Base-by-base conservation (phyloP, 2,888 invertebrate genomes). In the Eubasilissa splendida region DNA sequence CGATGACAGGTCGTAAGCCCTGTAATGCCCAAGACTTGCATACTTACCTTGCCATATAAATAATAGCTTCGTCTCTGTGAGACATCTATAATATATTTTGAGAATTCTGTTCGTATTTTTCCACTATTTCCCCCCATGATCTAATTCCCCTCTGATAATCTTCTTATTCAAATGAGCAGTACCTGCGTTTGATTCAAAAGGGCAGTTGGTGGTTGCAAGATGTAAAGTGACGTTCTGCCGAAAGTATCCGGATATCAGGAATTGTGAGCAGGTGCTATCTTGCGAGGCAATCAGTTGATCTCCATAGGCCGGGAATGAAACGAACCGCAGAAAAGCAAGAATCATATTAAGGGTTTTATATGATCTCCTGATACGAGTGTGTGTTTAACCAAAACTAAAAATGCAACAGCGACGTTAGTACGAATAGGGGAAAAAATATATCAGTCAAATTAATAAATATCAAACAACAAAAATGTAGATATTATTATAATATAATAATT, bases 201-300 rank as follows among this genome's bases (percentile, higher is more conserved):
- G 12, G 68, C 8, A 54, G 70, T 70, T 42, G 9, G 54, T 9
- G n/a, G n/a, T 4, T 10, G 53, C 53, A 70, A 54, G 54, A 70
- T 66, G 42, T 54, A 76, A 53, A 76, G 76, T 76, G 76, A 76
- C 76, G 66, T 66, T 31, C 14, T 53, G 76, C 65, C 54, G 66
- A 76, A 76, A 76, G 79, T 79, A 74, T 79, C 74, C 63, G 79
- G 74, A 74, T 58, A 83, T 79, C 80, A 79, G 83, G 74, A 79
- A 70, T 74, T 73, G 53, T 66, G 77, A 81, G 70, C 81, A 83
- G 81, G 83, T 83, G 81, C 74, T 83, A 83, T 83, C 83, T 76
- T 59, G 14, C 33, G 10, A 50, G 68, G 68, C 65, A 63, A 83
- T 83, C 83, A 81, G 77, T 83, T 83, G 81, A 83, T 83, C 83